Evolutionary conservation across 53 echinoderm and acorn worm species (phyloP).

Genomic region (Echinarachnius parma): DNA sequence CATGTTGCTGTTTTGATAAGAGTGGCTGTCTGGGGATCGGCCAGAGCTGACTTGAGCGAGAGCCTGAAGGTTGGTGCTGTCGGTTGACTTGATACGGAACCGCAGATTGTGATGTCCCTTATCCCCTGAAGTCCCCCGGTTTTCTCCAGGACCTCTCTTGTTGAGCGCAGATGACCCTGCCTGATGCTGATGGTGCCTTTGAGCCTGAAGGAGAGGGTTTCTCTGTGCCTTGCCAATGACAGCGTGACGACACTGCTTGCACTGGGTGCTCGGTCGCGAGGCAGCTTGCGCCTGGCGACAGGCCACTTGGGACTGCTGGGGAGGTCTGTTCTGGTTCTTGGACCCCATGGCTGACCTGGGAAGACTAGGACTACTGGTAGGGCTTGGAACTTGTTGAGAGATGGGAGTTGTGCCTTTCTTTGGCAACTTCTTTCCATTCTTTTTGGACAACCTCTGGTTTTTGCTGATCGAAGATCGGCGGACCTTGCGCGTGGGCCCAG

Average conservation of each 20-base stretch:
- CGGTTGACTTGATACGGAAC: conserved; percentile 41
- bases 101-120: conserved; percentile 17
- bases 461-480: conserved; percentile 2
- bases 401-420: not conserved
- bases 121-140: not conserved
- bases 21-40: not conserved
- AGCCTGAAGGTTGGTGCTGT: conserved; percentile 1
- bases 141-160: no score
- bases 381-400: not conserved
- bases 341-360: no score
- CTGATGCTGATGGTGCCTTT: no score
- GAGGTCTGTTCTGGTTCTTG: no score
- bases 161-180: no score
- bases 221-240: not conserved
- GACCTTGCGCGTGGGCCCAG: conserved; percentile 21
- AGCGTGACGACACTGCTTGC: no score
- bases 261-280: not conserved
- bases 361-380: not conserved
- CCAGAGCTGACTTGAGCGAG: not conserved
- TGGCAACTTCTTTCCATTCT: not conserved
- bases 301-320: not conserved
- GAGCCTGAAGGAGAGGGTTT: not conserved
- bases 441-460: no score
- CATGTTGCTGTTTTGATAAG: conserved; percentile 31
- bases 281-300: no score